A percentile compares a stretch with the other conserved stretches of the same genome.
phyloP scores from a whole-genome alignment of 2,888 invertebrate species.

The Cremastinae sp. region DNA sequence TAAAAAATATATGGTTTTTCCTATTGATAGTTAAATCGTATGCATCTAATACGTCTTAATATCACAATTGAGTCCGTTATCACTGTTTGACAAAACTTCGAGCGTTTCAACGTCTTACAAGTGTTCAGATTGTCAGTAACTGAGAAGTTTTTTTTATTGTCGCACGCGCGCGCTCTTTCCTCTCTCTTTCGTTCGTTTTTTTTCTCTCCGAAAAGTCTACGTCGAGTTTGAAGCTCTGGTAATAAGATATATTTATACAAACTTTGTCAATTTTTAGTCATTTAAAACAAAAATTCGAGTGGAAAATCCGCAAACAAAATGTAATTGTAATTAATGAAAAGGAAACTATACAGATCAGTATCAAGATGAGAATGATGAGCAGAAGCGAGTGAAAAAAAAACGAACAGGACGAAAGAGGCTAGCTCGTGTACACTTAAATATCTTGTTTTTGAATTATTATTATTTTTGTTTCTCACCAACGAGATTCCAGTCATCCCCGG shows the following conservation, averaged over 20 bases:
- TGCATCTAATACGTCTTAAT: conserved; percentile 61
- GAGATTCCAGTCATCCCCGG: conserved; percentile 80
- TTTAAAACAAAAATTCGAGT: background rate
- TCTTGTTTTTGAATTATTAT: conserved; percentile 59
- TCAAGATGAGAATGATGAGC: background rate
- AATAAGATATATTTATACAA: too few species aligned
- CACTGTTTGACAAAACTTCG: conserved; percentile 47
- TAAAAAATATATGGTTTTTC: conserved; percentile 66
- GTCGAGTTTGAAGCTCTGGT: background rate
- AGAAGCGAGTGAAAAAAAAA: conserved; percentile 32
- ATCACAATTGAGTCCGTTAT: conserved; percentile 65
- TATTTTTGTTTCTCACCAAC: conserved; percentile 79
- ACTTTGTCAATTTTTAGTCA: background rate
- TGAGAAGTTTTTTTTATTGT: conserved; percentile 41
- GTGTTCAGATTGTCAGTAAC: conserved; percentile 21
- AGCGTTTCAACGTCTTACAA: conserved; percentile 45
- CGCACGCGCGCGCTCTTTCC: conserved; percentile 52
- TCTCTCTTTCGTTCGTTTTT: conserved; percentile 54
- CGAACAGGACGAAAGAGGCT: conserved; percentile 45
- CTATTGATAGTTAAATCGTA: conserved; percentile 52
- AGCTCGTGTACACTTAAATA: conserved; percentile 47
- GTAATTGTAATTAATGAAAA: conserved; percentile 19
- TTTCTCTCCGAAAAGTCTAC: conserved; percentile 4
- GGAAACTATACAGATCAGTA: conserved; percentile 12
- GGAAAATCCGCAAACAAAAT: conserved; percentile 15